phyloP scores from a whole-genome alignment of 64 coral and sea anemone genomes.

The Dendrophyllia cribrosa region DNA sequence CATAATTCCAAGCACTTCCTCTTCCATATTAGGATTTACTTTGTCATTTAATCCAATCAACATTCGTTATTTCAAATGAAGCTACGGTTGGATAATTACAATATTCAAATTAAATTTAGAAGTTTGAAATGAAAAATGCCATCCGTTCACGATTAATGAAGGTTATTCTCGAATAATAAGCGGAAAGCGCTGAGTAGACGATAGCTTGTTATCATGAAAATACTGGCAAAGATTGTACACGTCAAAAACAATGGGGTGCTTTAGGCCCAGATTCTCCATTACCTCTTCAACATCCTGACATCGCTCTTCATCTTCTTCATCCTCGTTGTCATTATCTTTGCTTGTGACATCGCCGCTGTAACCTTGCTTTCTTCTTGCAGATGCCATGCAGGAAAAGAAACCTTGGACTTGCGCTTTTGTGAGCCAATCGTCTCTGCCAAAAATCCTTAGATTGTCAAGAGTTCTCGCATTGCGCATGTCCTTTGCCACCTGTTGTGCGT shows the following conservation, averaged over 20 bases:
- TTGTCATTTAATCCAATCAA: too few species aligned
- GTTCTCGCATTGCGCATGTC: slow-evolving; percentile 69
- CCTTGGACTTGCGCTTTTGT: slow-evolving; percentile 64
- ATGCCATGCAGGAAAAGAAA: slow-evolving; percentile 62
- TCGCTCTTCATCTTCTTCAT: neutral
- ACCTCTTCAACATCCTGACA: slow-evolving; percentile 29
- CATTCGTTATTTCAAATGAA: too few species aligned
- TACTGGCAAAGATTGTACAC: slow-evolving; percentile 66
- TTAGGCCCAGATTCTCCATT: slow-evolving; percentile 27
- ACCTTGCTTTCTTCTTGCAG: slow-evolving; percentile 57
- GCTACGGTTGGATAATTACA: too few species aligned
- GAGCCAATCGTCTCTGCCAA: slow-evolving; percentile 65
- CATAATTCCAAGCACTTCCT: too few species aligned
- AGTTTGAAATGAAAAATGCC: too few species aligned
- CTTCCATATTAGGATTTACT: too few species aligned
- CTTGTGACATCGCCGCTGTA: neutral
- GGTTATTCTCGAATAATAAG: too few species aligned
- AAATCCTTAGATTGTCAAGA: slow-evolving; percentile 38
- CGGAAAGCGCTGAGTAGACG: too few species aligned
- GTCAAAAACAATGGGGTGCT: slow-evolving; percentile 59
- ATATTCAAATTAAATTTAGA: too few species aligned
- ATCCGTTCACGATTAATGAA: too few species aligned
- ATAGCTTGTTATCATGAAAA: slow-evolving; percentile 28
- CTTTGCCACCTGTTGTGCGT: slow-evolving; percentile 47
- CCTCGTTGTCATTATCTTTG: slow-evolving; percentile 36